A percentile compares a stretch with the other conserved stretches of the same genome.
These are phyloP conservation scores for Kuschelorhynchus macadamiae DNA, from an alignment of 2,888 invertebrate genomes.

Conservation along the genomic window DNA sequence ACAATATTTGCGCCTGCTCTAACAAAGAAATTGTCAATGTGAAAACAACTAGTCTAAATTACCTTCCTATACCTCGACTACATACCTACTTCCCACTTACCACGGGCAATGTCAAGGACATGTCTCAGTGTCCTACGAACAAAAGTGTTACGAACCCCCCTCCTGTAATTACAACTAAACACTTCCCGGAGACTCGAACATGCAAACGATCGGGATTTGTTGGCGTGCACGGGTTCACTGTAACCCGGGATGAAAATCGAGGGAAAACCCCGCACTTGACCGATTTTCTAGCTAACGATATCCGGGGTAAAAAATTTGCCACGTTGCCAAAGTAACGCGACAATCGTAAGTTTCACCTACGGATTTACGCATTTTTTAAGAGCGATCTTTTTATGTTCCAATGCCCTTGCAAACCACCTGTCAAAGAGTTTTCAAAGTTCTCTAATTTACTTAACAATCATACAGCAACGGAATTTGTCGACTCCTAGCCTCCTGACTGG, in stretches of 20 bases:
- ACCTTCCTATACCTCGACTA: background rate
- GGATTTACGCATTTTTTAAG: no score
- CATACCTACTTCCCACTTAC: slow-evolving; percentile 32
- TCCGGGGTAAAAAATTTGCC: slow-evolving; percentile 9
- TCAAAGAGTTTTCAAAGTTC: no score
- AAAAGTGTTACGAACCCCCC: background rate
- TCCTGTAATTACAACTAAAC: background rate
- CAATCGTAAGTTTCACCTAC: no score
- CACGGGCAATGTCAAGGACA: slow-evolving; percentile 35
- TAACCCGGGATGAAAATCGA: background rate
- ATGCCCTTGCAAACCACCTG: no score
- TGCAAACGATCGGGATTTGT: background rate
- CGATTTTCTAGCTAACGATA: slow-evolving; percentile 23
- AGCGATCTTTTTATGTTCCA: no score
- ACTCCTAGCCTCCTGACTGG: no score
- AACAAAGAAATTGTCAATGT: no score
- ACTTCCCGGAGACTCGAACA: no score
- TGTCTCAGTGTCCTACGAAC: background rate
- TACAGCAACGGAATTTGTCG: no score
- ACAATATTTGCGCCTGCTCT: no score
- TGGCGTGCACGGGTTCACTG: background rate
- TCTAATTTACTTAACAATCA: no score
- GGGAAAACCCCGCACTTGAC: slow-evolving; percentile 33
- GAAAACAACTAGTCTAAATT: no score
- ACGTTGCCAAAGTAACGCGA: slow-evolving; percentile 24